Evolutionary conservation across 2,797 vertebrate genomes (phyloP), one percentile per base, ranked within the genome.

Genomic region (Arctocebus calabarensis): DNA sequence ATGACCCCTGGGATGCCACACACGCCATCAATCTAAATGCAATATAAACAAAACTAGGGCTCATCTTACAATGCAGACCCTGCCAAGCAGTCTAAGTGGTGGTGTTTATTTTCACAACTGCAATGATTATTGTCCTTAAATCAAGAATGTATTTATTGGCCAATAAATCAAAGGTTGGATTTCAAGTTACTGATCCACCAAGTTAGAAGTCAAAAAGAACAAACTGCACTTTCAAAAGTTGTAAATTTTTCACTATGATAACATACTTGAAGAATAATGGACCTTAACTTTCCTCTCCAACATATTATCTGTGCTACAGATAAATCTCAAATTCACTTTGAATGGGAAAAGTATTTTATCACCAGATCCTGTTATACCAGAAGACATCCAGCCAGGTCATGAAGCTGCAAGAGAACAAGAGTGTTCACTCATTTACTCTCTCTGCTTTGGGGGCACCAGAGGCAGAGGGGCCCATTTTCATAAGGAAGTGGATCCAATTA

Each of bases 151-250:
- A 16, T 91, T 91, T 90, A 91, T 84, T 88, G 77, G 66, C 61
- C 81, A 94, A 40, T 82, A 92, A 93, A 90, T 94, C 84, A 84
- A 91, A 87, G 45, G 59, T 48, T 71, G 74, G 45, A 52, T 93
- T 77, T 95, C 91, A 91, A 75, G 81, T 91, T 55, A 75, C n/a
- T 55, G 22, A 73, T 84, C 32, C 86, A 93, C 84, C 48, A 83
- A 93, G 75, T 84, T 74, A 73, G 45, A 93, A 95, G 17, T 91
- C 87, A 94, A 85, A 20, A 89, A 84, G 82, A 94, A 92, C 32
- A 92, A 93, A 61, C 32, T 70, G 43, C 7, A 61, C 23, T 91
- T 83, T 45, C 73, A 77, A 68, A 91, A 83, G 16, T 25, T 92
- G 37, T 64, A 93, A 78, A 93, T 66, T 94, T 95, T 79, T 94